phyloP scores from a whole-genome alignment of 2,797 vertebrate species.

The Sebastes minor region DNA sequence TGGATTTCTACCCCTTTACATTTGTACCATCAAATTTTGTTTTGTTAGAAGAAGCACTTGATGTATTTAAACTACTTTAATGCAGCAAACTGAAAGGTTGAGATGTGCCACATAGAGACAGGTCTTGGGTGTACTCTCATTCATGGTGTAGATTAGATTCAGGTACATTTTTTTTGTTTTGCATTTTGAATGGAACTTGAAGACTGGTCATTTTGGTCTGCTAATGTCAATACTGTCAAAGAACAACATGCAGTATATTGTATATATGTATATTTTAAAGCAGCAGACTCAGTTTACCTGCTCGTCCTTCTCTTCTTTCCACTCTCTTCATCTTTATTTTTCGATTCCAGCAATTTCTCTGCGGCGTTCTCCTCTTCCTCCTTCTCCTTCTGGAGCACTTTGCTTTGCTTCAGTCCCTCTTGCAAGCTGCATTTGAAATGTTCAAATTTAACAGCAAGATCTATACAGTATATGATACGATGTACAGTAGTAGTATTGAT shows the following conservation, averaged over 20 bases:
- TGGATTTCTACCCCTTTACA: not conserved
- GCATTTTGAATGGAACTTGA: not conserved
- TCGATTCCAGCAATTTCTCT: constrained; percentile 66
- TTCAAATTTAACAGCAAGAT: constrained; percentile 11
- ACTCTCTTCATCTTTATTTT: constrained; percentile 74
- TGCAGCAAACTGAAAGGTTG: not conserved
- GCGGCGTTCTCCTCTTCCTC: constrained; percentile 67
- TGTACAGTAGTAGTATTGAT: not conserved
- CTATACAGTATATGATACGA: no score
- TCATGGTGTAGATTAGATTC: not conserved
- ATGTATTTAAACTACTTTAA: not conserved
- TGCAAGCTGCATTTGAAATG: constrained; percentile 71
- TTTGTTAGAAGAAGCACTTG: not conserved
- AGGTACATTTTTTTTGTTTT: not conserved
- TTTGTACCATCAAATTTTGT: not conserved
- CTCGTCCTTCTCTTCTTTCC: constrained; percentile 72
- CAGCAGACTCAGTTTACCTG: constrained; percentile 69
- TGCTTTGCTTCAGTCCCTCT: constrained; percentile 81
- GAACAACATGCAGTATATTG: no score
- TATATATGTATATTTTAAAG: not conserved
- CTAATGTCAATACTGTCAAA: not conserved
- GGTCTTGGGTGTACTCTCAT: not conserved
- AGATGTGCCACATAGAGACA: not conserved
- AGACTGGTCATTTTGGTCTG: not conserved
- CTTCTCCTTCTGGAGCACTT: constrained; percentile 76